phyloP scores from a whole-genome alignment of 2,113 vertebrate genomes.

The Orthonyx spaldingii region DNA sequence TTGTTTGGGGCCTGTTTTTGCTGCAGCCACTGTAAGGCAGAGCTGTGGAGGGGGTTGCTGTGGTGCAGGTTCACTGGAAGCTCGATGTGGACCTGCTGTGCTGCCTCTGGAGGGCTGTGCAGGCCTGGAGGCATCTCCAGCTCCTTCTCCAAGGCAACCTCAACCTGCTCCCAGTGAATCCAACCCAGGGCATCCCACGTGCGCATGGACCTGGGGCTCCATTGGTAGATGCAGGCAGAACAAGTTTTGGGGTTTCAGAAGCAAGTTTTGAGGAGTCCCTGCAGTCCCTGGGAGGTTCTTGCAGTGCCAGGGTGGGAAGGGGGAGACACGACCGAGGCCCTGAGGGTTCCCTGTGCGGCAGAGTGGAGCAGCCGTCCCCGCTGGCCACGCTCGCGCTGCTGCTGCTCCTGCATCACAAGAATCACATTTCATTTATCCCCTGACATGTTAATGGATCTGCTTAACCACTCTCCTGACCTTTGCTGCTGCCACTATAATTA shows the following conservation, averaged over 20 bases:
- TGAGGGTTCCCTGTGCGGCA: not conserved
- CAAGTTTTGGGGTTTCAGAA: not conserved
- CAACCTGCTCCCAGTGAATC: not conserved
- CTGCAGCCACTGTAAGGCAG: not conserved
- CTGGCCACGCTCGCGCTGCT: accelerated
- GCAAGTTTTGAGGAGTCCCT: not conserved
- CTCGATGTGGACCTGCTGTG: accelerated
- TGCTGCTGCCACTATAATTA: slow-evolving; percentile 55
- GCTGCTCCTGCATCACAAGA: not conserved
- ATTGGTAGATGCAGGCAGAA: accelerated
- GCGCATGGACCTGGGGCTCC: accelerated
- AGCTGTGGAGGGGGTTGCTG: not conserved
- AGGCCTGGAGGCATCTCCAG: not conserved
- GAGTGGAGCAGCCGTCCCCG: not conserved
- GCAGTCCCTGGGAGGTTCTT: not conserved
- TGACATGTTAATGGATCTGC: slow-evolving; percentile 55
- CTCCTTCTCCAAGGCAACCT: not conserved
- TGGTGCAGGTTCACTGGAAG: not conserved
- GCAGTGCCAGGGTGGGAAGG: not conserved
- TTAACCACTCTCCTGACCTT: slow-evolving; percentile 46
- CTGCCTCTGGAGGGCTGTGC: not conserved
- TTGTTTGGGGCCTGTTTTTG: not conserved
- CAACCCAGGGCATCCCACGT: accelerated
- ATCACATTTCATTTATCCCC: slow-evolving; percentile 54
- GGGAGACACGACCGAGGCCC: accelerated